These are phyloP conservation scores for Penaeus monodon DNA, from an alignment of 2,888 invertebrate species.

Conservation along the genomic window DNA sequence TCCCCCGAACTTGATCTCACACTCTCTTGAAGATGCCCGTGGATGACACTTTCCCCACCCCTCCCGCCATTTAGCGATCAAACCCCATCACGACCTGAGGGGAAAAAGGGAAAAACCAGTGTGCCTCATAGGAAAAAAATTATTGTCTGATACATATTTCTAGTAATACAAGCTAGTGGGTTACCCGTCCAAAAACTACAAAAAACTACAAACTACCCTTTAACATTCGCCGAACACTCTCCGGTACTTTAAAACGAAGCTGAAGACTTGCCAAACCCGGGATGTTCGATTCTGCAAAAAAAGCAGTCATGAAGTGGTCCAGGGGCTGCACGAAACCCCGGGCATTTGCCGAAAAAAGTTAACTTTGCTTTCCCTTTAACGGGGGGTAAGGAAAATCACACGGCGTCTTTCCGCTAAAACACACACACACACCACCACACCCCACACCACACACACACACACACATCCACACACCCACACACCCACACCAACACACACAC, in stretches of 20 bases:
- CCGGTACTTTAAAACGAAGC: slow-evolving; percentile 72
- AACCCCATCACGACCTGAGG: slow-evolving; percentile 71
- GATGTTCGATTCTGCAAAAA: slow-evolving; percentile 71
- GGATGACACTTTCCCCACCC: slow-evolving; percentile 72
- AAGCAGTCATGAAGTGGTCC: neutral
- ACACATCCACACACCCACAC: no score
- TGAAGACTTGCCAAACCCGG: slow-evolving; percentile 73
- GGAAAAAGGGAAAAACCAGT: neutral
- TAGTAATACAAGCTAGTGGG: no score
- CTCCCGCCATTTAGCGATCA: slow-evolving; percentile 71
- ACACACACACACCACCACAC: no score
- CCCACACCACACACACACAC: no score
- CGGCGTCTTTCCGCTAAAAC: no score
- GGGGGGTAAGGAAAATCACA: no score
- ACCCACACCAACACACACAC: no score
- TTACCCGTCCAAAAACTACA: no score
- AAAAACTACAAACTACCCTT: slow-evolving; percentile 65
- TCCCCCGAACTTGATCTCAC: slow-evolving; percentile 71
- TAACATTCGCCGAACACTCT: slow-evolving; percentile 70
- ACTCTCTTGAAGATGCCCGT: slow-evolving; percentile 70
- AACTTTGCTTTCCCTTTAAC: no score
- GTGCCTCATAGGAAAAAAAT: neutral
- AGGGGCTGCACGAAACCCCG: no score
- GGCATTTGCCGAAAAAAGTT: no score
- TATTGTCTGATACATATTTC: no score